Evolutionary conservation across 2,797 vertebrate species (phyloP).

Genomic region (Synaphobranchus kaupii): DNA sequence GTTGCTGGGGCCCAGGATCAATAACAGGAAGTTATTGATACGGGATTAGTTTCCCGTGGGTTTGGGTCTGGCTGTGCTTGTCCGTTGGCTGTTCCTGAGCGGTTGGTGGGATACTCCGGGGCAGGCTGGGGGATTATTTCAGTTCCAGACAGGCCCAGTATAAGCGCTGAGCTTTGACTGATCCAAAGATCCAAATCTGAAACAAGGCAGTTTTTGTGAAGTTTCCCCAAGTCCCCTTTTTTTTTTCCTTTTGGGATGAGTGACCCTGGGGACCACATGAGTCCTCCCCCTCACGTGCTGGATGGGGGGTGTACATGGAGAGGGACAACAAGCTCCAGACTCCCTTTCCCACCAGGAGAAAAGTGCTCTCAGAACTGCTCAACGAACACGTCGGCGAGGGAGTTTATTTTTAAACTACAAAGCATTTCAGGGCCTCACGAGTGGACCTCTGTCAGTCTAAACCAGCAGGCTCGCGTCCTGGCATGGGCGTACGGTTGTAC

Average conservation of each 20-base stretch:
- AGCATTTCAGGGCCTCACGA: neutral
- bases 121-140: neutral
- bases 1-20: neutral
- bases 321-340: neutral
- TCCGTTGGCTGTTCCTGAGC: neutral
- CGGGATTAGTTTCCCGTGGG: neutral
- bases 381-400: neutral
- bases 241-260: neutral
- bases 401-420: constrained; percentile 4
- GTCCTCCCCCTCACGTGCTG: neutral
- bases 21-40: neutral
- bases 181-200: neutral
- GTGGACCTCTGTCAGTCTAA: neutral
- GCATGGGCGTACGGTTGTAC: neutral
- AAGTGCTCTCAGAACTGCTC: neutral
- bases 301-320: neutral
- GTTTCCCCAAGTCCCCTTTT: neutral
- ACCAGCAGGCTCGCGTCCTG: neutral
- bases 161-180: constrained; percentile 3
- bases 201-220: neutral
- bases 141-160: neutral
- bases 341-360: neutral
- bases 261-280: neutral
- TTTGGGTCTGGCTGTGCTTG: neutral
- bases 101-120: neutral